Evolutionary conservation across 2,888 invertebrate genomes (phyloP), one percentile per base, ranked within the genome.

Genomic region (Deilephila porcellus): DNA sequence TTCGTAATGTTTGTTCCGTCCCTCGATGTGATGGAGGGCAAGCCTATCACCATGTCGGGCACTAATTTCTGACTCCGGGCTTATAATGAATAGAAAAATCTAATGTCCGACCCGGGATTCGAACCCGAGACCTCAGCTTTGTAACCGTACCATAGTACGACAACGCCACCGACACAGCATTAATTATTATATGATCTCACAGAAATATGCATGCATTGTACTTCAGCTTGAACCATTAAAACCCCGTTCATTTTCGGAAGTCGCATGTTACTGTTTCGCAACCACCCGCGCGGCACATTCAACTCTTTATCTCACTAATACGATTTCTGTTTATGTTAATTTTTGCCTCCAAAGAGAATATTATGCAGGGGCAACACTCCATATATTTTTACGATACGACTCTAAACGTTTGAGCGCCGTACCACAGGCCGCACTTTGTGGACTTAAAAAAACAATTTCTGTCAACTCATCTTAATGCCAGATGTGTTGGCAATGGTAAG

Each of bases 331-430:
- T 85, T 83, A 84, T 85, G 86, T 82, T 81, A 86, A 87, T 86
- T 86, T 86, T 82, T 80, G 77, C 82, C 80, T 74, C 79, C 76
- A 82, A 80, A 85, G 82, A 77, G 80, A 83, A 81, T 81, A 84
- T 85, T 83, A 80, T 81, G 84, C 84, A 82, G 80, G 79, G 82
- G 81, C 80, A 81, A 86, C 82, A 83, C 76, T 78, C 77, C 86
- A 82, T 86, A 86, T 80, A 81, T 81, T 86, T 87, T 87, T 85
- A 87, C 77, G 87, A 83, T 85, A 84, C 76, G 76, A 78, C 84
- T 79, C 78, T 77, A 77, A 83, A 78, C 82, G 80, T 45, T 67
- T 67, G 45, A 67, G 25, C 67, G 25, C 45, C 67, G 67, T 67
- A 67, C 25, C 62, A 71, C 45, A 73, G 59, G 20, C 60, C 62